Evolutionary conservation across 2,797 vertebrate genomes (phyloP), one percentile per base, ranked within the genome.

Genomic region (Glossophaga mutica): DNA sequence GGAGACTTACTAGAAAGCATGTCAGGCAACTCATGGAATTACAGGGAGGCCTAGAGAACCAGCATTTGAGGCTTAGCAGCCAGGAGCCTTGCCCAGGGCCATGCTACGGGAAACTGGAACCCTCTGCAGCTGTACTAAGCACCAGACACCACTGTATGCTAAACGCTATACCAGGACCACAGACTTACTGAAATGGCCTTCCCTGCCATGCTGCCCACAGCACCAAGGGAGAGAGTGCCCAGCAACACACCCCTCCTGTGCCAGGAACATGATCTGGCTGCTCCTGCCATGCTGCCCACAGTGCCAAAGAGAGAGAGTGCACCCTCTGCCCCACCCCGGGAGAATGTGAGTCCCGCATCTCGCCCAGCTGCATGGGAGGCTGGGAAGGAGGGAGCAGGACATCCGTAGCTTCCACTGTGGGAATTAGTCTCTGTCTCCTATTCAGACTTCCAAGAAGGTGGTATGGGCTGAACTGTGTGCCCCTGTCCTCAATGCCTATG

Each of bases 91-190:
- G 39, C 76, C 76, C 19, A 19, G 44, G 87, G 42, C 82, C 19
- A 6, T 9, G 42, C 52, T 2, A 9, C 1, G 11, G 85, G 16
- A 71, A 65, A 50, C 68, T 22, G 57, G 57, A 76, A n/a, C 42
- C 11, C 14, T 57, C 68, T 26, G 9, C 44, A 4, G 18, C 50
- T 24, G 39, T 67, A 3, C 65, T 24, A 46, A 68, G 74, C 18
- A 3, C 32, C 16, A 19, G 78, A 22, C 32, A 4, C 14, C 0
- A 4, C 48, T 12, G 18, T 15, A 6, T 9, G 0, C 46, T 46
- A 0, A 6, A 3, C 12, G 48, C 11, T 5, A 15, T 22, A 29
- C 50, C 59, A 50, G 50, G 42, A 42, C 59, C 59, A n/a, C 57
- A 34, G 94, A 76, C 11, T 29, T 3, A 19, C 7, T 8, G 62